Evolutionary conservation across 2,113 vertebrate genomes (phyloP), one percentile per base, ranked within the genome.

Genomic region (Gobiocypris rarus): DNA sequence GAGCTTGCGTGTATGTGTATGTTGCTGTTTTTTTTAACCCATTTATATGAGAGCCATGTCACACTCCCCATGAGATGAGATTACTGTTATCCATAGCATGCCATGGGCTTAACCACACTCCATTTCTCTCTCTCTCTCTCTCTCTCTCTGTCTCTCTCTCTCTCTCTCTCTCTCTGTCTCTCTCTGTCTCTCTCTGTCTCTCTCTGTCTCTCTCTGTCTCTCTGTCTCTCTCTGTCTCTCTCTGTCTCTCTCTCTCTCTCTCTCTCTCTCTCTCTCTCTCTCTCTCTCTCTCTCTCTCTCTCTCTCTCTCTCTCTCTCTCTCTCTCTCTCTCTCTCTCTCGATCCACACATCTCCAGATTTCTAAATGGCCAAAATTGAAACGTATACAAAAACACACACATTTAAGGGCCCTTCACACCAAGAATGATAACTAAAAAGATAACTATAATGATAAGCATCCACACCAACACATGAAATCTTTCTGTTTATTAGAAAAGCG

Each of bases 51-150:
- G 58, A 73, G 67, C 22, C 54, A 63, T 74, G 76, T 52, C 77
- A 80, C 26, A 61, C 54, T 52, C 69, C 81, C 54, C 28, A 65
- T 61, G 52, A 52, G 75, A 86, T 73, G 41, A 78, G 19, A 78
- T 76, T 48, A 74, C 43, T 34, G 71, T 59, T 78, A 69, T 73
- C 54, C 77, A 81, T 17, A 54, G 52, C 58, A 17, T 31, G n/a
- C n/a, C n/a, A n/a, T 1, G 22, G 54, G 34, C 67, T 76, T 69
- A 34, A 76, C 83, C 48, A 69, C 74, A 45, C 45, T 75, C 63
- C 19, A 75, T 76, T 41, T 81, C 48, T 24, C 15, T 63, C 22
- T 26, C 26, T 73, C 41, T 75, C 43, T 61, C 41, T 61, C 14
- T 54, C 28, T 65, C 70, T 75, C 70, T 63, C 41, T 69, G 26